Base-by-base conservation (phyloP, 2,888 invertebrate species). In the Melanostoma mellinum region DNA sequence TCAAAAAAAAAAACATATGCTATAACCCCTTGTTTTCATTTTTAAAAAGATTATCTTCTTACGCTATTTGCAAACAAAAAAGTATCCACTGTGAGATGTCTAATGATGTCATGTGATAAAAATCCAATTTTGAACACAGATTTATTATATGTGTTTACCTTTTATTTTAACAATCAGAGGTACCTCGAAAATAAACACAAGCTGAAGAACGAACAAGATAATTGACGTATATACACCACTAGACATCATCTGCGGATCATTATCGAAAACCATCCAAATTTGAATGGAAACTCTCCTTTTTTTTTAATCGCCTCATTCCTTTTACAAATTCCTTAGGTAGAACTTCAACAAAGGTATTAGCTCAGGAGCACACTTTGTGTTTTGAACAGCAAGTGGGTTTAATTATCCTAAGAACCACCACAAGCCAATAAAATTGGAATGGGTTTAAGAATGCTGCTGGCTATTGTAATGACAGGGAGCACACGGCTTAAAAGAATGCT, bases 31-130 rank as follows among this genome's bases (percentile, higher is more conserved):
- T 44, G 10, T 6, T 55, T 35, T 20, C 6, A 4, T 38, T 20
- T 6, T 10, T 36, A 20, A 20, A 20, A 20, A 20, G 20, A 20
- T 38, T 20, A 20, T 55, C 35, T 30, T 5, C 40, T 10, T 30
- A 4, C 9, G n/a, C 20, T 32, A 30, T 5, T 58, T 30, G n/a
- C 55, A 33, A 6, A 42, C 33, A 35, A 74, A 40, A 48, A 61
- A 68, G 53, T 48, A 56, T 56, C 40, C 20, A 42, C 53, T 56
- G 38, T 8, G 8, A 58, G 56, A 53, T 58, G 53, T 55, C 58
- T 68, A 68, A 77, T 82, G 81, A 82, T 73, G 77, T 78, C 82
- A 82, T 81, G 68, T 78, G 77, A 77, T 78, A 58, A 82, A 78
- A 78, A 73, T 78, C 52, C 61, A 63, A 82, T 63, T 67, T 76